These are phyloP conservation scores for Drosophila busckii DNA, from an alignment of 1,140 invertebrate species.

Conservation along the genomic window DNA sequence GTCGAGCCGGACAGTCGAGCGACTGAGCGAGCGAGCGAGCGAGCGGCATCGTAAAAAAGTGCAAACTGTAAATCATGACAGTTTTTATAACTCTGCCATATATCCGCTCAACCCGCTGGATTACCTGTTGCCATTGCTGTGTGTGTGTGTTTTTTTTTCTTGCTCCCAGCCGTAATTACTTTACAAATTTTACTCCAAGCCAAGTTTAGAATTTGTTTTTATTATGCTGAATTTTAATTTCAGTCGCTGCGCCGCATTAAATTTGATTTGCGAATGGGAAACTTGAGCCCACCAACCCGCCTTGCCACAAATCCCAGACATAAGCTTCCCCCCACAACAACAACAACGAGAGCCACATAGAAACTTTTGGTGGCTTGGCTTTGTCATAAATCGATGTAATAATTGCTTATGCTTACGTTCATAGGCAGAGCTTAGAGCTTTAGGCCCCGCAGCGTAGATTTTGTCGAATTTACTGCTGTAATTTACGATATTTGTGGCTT, in stretches of 20 bases:
- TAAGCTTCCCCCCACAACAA: background rate
- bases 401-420: conserved; percentile 70
- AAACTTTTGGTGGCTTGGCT: conserved; percentile 11
- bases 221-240: conserved; percentile 39
- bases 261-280: background rate
- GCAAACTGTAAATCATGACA: conserved; percentile 75
- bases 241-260: conserved; percentile 6
- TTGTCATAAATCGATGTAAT: conserved; percentile 48
- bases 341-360: conserved; percentile 11
- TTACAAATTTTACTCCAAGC: conserved; percentile 8
- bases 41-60: conserved; percentile 66
- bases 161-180: conserved; percentile 16
- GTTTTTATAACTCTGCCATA: conserved; percentile 71
- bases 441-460: conserved; percentile 10
- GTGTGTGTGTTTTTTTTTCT: too few relatives aligned
- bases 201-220: conserved; percentile 44
- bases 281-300: conserved; percentile 29
- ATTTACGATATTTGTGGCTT: conserved; percentile 61
- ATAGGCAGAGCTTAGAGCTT: conserved; percentile 42
- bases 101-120: conserved; percentile 16
- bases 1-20: conserved; percentile 33
- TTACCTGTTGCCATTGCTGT: conserved; percentile 5
- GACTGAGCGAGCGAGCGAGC: conserved; percentile 36
- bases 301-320: conserved; percentile 19
- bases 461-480: conserved; percentile 56